These are phyloP conservation scores for Ligdia adustata DNA, from an alignment of 2,888 invertebrate genomes.

Conservation along the genomic window DNA sequence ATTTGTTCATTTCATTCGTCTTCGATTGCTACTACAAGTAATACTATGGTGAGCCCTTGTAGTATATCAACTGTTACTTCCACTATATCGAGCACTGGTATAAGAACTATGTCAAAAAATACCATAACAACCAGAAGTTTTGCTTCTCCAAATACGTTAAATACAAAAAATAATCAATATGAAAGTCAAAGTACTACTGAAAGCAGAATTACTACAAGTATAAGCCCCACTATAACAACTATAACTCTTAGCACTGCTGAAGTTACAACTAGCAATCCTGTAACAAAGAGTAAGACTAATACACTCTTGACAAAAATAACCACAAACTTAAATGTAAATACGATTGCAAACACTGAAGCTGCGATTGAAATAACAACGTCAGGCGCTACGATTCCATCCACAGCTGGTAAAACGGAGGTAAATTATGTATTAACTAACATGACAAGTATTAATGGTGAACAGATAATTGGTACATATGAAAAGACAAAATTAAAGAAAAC, in stretches of 20 bases:
- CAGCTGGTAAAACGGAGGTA: not conserved
- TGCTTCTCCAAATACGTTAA: constrained; percentile 7
- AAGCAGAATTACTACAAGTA: not conserved
- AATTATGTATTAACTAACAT: not conserved
- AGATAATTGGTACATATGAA: not conserved
- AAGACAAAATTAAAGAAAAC: constrained; percentile 6
- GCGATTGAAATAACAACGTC: not conserved
- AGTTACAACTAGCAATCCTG: constrained; percentile 3
- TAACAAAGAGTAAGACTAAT: not conserved
- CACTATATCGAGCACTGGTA: not conserved
- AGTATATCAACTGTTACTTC: not conserved
- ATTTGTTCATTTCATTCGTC: constrained; percentile 1
- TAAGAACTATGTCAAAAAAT: not conserved
- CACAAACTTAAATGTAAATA: constrained; percentile 1
- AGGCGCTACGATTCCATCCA: not conserved
- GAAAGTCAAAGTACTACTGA: not conserved
- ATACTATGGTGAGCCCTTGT: constrained; percentile 1
- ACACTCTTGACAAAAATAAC: constrained; percentile 7
- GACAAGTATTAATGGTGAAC: not conserved
- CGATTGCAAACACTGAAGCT: constrained; percentile 9
- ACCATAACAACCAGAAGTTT: not conserved
- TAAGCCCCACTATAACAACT: not conserved
- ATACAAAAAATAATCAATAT: too few relatives aligned
- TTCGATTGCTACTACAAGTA: not conserved
- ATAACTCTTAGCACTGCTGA: not conserved